Evolutionary conservation across 2,113 vertebrate genomes (phyloP).

Genomic region (Balaeniceps rex): DNA sequence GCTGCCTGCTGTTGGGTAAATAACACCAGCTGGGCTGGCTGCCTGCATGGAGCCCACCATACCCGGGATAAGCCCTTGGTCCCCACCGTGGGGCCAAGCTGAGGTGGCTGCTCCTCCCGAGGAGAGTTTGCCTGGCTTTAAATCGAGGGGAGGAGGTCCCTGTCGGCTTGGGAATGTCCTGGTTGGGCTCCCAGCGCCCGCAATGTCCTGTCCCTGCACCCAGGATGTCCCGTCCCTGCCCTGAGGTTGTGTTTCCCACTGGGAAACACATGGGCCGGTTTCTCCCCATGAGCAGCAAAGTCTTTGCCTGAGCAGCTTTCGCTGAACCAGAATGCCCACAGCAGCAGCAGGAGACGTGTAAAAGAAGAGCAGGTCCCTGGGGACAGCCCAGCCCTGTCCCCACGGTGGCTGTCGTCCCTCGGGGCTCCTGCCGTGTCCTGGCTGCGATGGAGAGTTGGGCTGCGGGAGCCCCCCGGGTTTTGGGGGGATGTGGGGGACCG

Average conservation of each 20-base stretch:
- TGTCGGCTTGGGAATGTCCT: no score
- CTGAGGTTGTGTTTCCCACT: not conserved
- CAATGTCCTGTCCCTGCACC: not conserved
- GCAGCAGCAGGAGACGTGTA: no score
- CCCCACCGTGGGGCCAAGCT: rapidly evolving
- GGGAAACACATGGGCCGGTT: not conserved
- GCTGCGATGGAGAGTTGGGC: no score
- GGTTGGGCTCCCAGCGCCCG: not conserved
- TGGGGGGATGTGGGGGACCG: rapidly evolving
- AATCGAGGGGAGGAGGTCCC: not conserved
- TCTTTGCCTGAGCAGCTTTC: not conserved
- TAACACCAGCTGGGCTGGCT: not conserved
- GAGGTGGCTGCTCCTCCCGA: not conserved
- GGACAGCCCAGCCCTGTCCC: not conserved
- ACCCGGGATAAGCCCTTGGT: rapidly evolving
- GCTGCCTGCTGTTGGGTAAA: not conserved
- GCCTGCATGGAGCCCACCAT: no score
- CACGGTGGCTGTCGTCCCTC: rapidly evolving
- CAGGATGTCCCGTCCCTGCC: not conserved
- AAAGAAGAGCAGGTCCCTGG: no score
- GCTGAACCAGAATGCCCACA: not conserved
- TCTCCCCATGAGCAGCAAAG: not conserved
- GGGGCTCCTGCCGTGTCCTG: rapidly evolving
- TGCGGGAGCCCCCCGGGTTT: not conserved
- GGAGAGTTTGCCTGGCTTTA: not conserved